Percentiles rank a stretch among this genome's conserved stretches.
phyloP scores from a whole-genome alignment of 2,797 vertebrate species.

The Onychomys torridus region DNA sequence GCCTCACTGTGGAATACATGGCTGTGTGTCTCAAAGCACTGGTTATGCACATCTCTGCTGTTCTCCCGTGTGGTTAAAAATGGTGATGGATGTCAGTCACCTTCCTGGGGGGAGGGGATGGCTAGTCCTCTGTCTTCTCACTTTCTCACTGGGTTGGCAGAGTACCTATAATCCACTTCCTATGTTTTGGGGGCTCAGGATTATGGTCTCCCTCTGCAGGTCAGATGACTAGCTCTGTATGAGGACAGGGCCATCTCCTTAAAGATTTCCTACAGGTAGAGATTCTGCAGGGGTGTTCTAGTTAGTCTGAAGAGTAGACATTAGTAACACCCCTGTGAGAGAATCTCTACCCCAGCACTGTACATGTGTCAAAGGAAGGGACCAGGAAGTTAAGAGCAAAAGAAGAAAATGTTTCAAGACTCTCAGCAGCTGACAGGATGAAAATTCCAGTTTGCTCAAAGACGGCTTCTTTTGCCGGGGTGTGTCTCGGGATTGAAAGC shows the following conservation, averaged over 20 bases:
- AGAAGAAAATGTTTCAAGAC: not conserved
- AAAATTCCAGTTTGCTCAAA: not conserved
- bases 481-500: not conserved
- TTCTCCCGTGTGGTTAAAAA: not conserved
- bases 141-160: not conserved
- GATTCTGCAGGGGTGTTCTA: not conserved
- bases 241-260: not conserved
- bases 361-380: not conserved
- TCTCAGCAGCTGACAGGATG: not conserved
- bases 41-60: not conserved
- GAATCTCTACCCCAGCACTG: not conserved
- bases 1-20: not conserved
- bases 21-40: not conserved
- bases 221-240: not conserved
- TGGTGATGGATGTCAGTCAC: not conserved
- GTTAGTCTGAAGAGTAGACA: not conserved
- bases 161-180: not conserved
- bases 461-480: not conserved
- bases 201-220: not conserved
- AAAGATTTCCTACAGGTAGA: not conserved
- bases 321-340: not conserved
- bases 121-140: not conserved
- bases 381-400: not conserved
- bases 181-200: constrained; percentile 23
- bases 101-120: not conserved